These are phyloP conservation scores for Drosophila recens DNA, from an alignment of 2,888 invertebrate species.

Conservation along the genomic window DNA sequence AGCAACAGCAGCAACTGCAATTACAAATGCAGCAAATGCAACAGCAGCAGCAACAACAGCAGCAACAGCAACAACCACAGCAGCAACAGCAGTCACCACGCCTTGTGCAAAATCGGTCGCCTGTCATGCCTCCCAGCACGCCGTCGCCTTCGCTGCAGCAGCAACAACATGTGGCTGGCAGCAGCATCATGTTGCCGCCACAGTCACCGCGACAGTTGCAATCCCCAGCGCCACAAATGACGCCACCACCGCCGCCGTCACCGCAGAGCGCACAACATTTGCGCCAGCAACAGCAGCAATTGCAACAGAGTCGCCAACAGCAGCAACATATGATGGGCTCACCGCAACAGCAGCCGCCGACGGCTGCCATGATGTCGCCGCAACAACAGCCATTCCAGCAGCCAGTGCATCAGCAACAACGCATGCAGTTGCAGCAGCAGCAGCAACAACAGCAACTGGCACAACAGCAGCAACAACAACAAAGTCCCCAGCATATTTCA, in stretches of 20 bases:
- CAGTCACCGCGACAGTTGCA: slow-evolving; percentile 84
- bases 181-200: slow-evolving; percentile 81
- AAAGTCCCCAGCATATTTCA: slow-evolving; percentile 82
- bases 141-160: slow-evolving; percentile 82
- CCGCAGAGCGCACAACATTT: slow-evolving; percentile 81
- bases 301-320: slow-evolving; percentile 71
- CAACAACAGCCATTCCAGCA: slow-evolving; percentile 82
- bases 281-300: slow-evolving; percentile 76
- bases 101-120: slow-evolving; percentile 84
- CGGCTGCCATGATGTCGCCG: slow-evolving; percentile 67
- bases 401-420: slow-evolving; percentile 79
- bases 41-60: slow-evolving; percentile 81
- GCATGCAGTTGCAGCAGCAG: slow-evolving; percentile 75
- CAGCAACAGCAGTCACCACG: slow-evolving; percentile 81
- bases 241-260: slow-evolving; percentile 84
- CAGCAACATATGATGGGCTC: slow-evolving; percentile 75
- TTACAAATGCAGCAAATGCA: slow-evolving; percentile 85
- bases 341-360: slow-evolving; percentile 64
- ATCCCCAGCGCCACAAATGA: slow-evolving; percentile 85
- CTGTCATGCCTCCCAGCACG: slow-evolving; percentile 78
- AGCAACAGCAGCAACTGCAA: slow-evolving; percentile 86
- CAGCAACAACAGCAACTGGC: slow-evolving; percentile 67
- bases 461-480: slow-evolving; percentile 77
- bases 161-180: slow-evolving; percentile 68
- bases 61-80: slow-evolving; percentile 86